Evolutionary conservation across 35 echinoderm and acorn worm genomes (phyloP).

Genomic region (Nesometra sesokonis): DNA sequence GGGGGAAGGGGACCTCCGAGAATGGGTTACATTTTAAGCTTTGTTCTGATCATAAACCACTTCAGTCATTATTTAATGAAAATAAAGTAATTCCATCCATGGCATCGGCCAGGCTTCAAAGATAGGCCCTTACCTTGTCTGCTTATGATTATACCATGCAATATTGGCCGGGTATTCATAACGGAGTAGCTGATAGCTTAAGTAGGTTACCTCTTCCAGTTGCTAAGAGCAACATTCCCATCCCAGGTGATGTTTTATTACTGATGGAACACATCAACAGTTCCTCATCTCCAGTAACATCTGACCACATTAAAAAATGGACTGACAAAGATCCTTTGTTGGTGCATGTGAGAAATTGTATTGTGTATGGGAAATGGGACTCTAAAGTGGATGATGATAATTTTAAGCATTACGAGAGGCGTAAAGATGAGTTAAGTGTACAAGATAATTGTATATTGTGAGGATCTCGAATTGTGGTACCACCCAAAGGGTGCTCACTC

Average conservation of each 20-base stretch:
- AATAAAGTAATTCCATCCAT: conserved; percentile 11
- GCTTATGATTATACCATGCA: conserved; percentile 38
- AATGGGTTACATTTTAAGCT: no score
- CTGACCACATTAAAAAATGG: conserved; percentile 20
- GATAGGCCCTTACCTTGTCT: conserved; percentile 36
- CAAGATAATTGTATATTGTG: conserved; percentile 46
- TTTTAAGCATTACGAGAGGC: conserved; percentile 27
- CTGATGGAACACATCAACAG: conserved; percentile 1
- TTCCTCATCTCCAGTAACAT: conserved; percentile 19
- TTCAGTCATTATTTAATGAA: conserved; percentile 27
- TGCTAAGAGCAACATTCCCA: background rate
- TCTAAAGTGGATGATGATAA: background rate
- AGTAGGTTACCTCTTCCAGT: conserved; percentile 28
- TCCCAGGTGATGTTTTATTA: conserved; percentile 15
- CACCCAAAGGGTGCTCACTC: conserved; percentile 22
- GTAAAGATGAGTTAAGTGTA: conserved; percentile 37
- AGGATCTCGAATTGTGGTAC: conserved; percentile 45
- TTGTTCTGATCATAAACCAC: conserved; percentile 19
- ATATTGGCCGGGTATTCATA: conserved; percentile 2
- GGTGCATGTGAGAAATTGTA: conserved; percentile 16
- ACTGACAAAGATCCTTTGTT: conserved; percentile 29
- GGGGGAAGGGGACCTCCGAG: no score
- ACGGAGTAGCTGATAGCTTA: conserved; percentile 34
- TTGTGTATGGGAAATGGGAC: conserved; percentile 22
- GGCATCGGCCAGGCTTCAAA: conserved; percentile 29